Evolutionary conservation across 64 coral and sea anemone genomes (phyloP).

Genomic region (Montipora capricornis): DNA sequence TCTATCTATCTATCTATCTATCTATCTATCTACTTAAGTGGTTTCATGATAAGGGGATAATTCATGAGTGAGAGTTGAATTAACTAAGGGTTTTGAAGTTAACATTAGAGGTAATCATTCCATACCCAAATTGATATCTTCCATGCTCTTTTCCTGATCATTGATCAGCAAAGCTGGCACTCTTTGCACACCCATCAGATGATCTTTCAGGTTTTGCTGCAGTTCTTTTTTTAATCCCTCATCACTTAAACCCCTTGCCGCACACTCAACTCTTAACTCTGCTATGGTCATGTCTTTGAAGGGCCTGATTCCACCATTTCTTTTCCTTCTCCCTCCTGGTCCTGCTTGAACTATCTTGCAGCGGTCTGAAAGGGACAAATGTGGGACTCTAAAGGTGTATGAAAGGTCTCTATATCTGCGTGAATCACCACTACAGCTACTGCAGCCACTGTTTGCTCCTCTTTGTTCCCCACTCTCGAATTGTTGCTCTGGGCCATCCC

Average conservation of each 20-base stretch:
- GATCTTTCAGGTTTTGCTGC: conserved; percentile 56
- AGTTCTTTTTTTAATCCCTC: conserved; percentile 51
- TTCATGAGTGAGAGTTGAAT: background rate
- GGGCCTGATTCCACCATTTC: conserved; percentile 45
- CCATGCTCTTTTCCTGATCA: background rate
- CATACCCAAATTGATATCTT: conserved; percentile 49
- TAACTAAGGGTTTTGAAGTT: no score
- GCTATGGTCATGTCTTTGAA: conserved; percentile 48
- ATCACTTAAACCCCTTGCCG: conserved; percentile 17
- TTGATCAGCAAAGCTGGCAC: conserved; percentile 55
- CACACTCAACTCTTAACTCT: background rate
- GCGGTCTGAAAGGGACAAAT: conserved; percentile 45
- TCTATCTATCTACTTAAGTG: no score
- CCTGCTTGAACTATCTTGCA: conserved; percentile 24
- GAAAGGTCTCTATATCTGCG: conserved; percentile 34
- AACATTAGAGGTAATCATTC: no score
- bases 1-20: no score
- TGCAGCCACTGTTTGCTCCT: conserved; percentile 41
- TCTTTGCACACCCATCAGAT: conserved; percentile 52
- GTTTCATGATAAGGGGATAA: background rate
- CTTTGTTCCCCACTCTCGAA: conserved; percentile 54
- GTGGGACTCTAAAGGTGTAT: conserved; percentile 39
- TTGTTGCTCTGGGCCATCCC: conserved; percentile 49
- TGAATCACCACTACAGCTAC: conserved; percentile 27
- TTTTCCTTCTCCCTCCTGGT: conserved; percentile 45